phyloP scores from a whole-genome alignment of 2,888 invertebrate species.

The Nephrotoma flavescens region DNA sequence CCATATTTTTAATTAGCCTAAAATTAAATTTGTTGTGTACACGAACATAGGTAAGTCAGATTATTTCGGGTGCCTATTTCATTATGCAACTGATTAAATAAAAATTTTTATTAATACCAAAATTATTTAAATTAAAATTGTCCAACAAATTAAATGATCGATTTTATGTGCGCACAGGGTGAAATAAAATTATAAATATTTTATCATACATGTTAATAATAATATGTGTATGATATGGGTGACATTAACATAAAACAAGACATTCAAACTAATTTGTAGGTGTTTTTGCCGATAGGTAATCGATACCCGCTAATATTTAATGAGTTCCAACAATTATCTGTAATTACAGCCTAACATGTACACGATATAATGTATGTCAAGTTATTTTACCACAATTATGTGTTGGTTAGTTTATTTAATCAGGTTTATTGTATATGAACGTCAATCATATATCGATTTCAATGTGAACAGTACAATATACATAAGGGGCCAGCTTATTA shows the following conservation, averaged over 20 bases:
- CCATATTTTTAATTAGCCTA: neutral
- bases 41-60: neutral
- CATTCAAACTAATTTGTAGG: neutral
- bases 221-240: neutral
- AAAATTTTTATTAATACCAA: neutral
- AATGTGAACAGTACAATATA: no score
- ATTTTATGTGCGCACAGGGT: neutral
- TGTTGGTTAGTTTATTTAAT: no score
- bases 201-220: neutral
- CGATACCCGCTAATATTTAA: no score
- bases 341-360: no score
- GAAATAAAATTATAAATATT: neutral
- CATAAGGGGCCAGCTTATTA: no score
- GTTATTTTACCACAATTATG: no score
- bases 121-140: neutral
- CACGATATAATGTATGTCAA: no score
- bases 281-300: no score
- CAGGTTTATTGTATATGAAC: no score
- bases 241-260: neutral
- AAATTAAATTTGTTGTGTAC: neutral
- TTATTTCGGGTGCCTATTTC: neutral
- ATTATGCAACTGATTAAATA: neutral
- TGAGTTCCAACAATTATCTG: no score
- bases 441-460: no score
- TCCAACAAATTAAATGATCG: neutral